A percentile compares a stretch with the other conserved stretches of the same genome.
phyloP scores from a whole-genome alignment of 1,140 invertebrate species.

The Drosophila funebris region DNA sequence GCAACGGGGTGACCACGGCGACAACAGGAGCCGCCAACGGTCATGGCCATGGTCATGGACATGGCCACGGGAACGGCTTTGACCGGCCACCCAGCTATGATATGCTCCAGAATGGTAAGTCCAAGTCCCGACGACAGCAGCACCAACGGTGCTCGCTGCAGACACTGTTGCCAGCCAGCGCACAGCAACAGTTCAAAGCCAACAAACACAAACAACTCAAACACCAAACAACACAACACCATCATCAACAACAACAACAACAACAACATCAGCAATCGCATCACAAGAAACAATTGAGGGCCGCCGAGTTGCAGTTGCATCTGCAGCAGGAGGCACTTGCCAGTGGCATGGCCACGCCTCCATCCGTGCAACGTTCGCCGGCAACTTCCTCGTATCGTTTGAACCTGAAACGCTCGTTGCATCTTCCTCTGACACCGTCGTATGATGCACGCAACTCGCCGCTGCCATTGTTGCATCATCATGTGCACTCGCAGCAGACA shows the following conservation, averaged over 20 bases:
- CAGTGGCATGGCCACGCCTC: conserved; percentile 59
- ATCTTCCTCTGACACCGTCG: conserved; percentile 78
- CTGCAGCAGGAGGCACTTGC: conserved; percentile 47
- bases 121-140: conserved; percentile 78
- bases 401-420: conserved; percentile 76
- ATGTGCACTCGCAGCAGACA: conserved; percentile 67
- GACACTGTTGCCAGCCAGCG: conserved; percentile 74
- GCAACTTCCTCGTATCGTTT: conserved; percentile 76
- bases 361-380: conserved; percentile 67
- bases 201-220: conserved; percentile 78
- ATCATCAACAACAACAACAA: conserved; percentile 36
- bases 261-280: conserved; percentile 42
- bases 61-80: conserved; percentile 48
- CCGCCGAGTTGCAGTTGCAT: conserved; percentile 49
- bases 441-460: conserved; percentile 80
- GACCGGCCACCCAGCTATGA: conserved; percentile 83
- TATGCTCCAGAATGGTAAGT: conserved; percentile 83
- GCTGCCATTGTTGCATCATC: conserved; percentile 76
- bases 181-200: conserved; percentile 75
- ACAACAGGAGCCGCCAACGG: conserved; percentile 31
- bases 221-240: conserved; percentile 58
- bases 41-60: conserved; percentile 32
- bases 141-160: conserved; percentile 80
- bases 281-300: conserved; percentile 45
- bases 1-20: conserved; percentile 54